Conservation (phyloP, 2,113 vertebrate species). For the Penelope pileata region DNA sequence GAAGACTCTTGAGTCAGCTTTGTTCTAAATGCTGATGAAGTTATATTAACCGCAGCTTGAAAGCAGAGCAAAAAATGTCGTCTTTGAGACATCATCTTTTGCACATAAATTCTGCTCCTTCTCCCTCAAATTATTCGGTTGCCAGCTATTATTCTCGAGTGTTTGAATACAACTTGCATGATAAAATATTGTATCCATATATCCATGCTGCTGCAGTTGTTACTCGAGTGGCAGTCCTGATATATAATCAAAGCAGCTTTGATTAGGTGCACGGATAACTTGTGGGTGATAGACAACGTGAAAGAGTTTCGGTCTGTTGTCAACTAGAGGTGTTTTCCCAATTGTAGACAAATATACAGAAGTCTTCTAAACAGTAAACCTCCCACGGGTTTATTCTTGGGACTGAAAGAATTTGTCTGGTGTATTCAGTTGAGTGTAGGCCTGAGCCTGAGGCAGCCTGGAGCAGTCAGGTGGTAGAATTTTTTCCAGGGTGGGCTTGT, state of each 20-base stretch:
- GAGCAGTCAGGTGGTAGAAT: neutral
- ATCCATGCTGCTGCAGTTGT: neutral
- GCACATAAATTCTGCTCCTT: neutral
- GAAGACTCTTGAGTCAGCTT: slow-evolving; percentile 25
- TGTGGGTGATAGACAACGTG: neutral
- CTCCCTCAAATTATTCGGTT: neutral
- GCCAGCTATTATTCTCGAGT: neutral
- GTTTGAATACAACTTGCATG: neutral
- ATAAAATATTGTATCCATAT: accelerated
- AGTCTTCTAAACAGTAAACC: neutral
- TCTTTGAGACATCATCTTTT: neutral
- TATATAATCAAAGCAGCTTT: neutral
- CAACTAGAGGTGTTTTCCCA: neutral
- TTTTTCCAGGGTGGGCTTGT: neutral
- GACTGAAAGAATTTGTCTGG: neutral
- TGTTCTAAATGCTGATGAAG: slow-evolving; percentile 15
- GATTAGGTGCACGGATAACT: neutral
- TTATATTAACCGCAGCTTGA: neutral
- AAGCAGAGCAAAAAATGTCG: neutral
- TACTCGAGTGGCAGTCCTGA: neutral
- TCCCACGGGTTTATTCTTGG: neutral
- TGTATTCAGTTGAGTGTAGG: slow-evolving; percentile 41
- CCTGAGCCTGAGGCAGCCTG: neutral
- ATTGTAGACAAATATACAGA: neutral
- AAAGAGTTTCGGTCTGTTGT: slow-evolving; percentile 4